A percentile compares a stretch with the other conserved stretches of the same genome.
Evolutionary conservation across 2,888 invertebrate species (phyloP).

Genomic region (Netelia inedita): DNA sequence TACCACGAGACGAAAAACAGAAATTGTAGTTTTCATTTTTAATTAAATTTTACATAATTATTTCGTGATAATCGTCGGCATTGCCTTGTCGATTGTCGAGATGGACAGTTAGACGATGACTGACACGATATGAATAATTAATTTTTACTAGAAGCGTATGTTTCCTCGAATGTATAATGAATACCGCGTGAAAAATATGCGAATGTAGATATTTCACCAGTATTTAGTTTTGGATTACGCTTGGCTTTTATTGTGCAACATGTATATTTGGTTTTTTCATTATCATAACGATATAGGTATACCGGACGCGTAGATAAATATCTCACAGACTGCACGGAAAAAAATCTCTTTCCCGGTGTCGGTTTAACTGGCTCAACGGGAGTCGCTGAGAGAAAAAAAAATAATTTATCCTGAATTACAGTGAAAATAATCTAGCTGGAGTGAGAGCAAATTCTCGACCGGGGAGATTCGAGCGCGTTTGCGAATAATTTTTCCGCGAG

Average conservation of each 20-base stretch:
- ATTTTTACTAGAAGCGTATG: too few species aligned
- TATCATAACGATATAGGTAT: not conserved
- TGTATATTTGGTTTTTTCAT: not conserved
- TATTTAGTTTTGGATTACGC: not conserved
- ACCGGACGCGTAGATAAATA: not conserved
- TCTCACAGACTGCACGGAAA: not conserved
- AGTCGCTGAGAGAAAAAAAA: constrained; percentile 8
- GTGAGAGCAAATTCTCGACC: constrained; percentile 58
- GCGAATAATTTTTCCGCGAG: constrained; percentile 55
- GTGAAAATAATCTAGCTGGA: constrained; percentile 56
- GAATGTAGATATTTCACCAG: not conserved
- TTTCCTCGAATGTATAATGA: too few species aligned
- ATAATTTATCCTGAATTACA: constrained; percentile 49
- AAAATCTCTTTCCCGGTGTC: not conserved
- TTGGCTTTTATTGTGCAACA: not conserved
- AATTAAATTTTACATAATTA: too few species aligned
- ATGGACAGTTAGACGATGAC: too few species aligned
- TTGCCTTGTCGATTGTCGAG: too few species aligned
- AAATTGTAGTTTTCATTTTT: too few species aligned
- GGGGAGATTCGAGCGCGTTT: constrained; percentile 47
- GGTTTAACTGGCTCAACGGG: constrained; percentile 2
- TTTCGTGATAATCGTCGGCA: too few species aligned
- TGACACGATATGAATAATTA: too few species aligned
- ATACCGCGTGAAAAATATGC: too few species aligned
- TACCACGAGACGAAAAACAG: too few species aligned